Conservation (phyloP, 2,888 invertebrate genomes). For the Cremastinae sp. region DNA sequence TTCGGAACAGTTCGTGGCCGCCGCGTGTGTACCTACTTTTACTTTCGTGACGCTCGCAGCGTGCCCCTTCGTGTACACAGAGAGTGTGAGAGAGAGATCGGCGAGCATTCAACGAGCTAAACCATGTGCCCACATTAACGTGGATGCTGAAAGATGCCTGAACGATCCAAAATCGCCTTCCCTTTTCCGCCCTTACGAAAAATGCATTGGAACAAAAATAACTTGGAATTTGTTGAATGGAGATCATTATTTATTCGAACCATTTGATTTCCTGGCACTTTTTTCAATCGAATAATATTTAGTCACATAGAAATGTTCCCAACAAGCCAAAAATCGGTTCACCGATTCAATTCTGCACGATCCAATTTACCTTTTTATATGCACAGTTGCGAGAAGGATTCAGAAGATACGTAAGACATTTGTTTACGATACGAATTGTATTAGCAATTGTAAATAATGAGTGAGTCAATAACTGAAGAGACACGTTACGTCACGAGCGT, state of each 20-base stretch:
- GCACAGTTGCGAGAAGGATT: background rate
- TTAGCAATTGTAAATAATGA: conserved; percentile 26
- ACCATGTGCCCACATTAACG: conserved; percentile 20
- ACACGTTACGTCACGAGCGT: conserved; percentile 13
- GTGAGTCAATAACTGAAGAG: conserved; percentile 16
- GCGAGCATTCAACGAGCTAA: background rate
- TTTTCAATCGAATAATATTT: no score
- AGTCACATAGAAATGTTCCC: no score
- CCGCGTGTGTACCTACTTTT: conserved; percentile 73
- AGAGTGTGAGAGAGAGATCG: conserved; percentile 60
- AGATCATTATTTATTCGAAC: no score
- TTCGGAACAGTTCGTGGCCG: conserved; percentile 71
- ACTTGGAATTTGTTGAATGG: no score
- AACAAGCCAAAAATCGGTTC: no score
- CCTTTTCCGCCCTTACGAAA: conserved; percentile 20
- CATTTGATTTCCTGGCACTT: no score
- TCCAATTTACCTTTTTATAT: no score
- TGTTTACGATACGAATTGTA: background rate
- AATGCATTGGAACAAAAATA: no score
- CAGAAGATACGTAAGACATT: background rate
- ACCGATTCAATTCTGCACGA: no score
- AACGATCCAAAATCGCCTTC: conserved; percentile 38
- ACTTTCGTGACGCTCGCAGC: conserved; percentile 70
- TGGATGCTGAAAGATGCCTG: conserved; percentile 59
- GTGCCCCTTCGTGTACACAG: conserved; percentile 17